Conservation (phyloP, 2,888 invertebrate genomes). For the Cryptocephalus primarius region DNA sequence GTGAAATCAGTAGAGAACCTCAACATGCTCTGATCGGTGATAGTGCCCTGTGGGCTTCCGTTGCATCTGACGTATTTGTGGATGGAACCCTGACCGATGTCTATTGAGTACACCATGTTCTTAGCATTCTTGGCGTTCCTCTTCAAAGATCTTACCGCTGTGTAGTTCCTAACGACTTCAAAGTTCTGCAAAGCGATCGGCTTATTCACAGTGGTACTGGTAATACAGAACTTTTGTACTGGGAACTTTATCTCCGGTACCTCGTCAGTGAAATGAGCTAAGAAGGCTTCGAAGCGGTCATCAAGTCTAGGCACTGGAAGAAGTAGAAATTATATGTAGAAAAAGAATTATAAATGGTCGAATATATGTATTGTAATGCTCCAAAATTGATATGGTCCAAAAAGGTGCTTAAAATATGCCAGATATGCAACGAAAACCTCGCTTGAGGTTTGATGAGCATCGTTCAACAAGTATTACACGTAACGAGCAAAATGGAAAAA, state of each 20-base stretch:
- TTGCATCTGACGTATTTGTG: conserved; percentile 31
- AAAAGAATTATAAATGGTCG: no score
- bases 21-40: conserved; percentile 25
- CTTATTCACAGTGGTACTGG: conserved; percentile 20
- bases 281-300: conserved; percentile 42
- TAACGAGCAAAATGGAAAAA: no score
- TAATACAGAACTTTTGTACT: conserved; percentile 31
- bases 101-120: conserved; percentile 14
- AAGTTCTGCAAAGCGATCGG: conserved; percentile 31
- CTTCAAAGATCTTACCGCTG: conserved; percentile 23
- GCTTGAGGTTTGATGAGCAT: no score
- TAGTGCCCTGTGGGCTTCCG: conserved; percentile 20
- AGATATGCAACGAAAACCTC: no score
- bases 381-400: no score
- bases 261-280: conserved; percentile 42
- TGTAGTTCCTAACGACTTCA: conserved; percentile 23
- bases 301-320: conserved; percentile 15
- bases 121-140: conserved; percentile 19
- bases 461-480: no score
- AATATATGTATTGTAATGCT: no score
- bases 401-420: no score
- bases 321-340: no score
- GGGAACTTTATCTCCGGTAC: conserved; percentile 24
- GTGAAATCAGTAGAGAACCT: conserved; percentile 31
- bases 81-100: conserved; percentile 24